Evolutionary conservation across 2,113 vertebrate species (phyloP).

Genomic region (Pedionomus torquatus): DNA sequence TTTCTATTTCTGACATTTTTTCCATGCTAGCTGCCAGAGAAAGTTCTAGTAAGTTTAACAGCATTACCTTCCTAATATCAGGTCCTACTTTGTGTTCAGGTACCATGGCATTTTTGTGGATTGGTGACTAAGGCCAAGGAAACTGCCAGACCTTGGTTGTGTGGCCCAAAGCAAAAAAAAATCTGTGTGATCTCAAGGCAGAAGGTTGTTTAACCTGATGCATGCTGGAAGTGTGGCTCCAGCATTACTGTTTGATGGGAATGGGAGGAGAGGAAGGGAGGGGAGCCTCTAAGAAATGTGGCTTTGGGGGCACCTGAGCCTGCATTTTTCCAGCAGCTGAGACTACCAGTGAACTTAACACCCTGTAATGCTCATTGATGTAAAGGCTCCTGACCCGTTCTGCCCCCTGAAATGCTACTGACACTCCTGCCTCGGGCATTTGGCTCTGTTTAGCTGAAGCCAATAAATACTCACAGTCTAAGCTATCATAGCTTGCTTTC

Average conservation of each 20-base stretch:
- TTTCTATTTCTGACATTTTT: background rate
- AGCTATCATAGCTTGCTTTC: background rate
- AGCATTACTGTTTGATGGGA: background rate
- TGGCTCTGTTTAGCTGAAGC: background rate
- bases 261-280: background rate
- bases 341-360: background rate
- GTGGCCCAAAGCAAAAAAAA: background rate
- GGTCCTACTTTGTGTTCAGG: background rate
- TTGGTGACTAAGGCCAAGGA: background rate
- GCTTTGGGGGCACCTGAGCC: background rate
- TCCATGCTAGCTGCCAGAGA: background rate
- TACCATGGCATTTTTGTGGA: background rate
- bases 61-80: background rate
- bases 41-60: background rate
- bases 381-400: background rate
- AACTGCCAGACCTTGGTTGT: background rate
- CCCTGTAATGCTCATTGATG: rapidly evolving
- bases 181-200: background rate
- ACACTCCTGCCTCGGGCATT: background rate
- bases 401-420: background rate
- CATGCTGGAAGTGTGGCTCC: background rate
- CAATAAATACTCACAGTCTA: background rate
- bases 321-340: background rate
- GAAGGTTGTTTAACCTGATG: background rate
- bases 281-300: background rate